Conservation (phyloP, 2,888 invertebrate genomes). For the Trichogramma evanescens region DNA sequence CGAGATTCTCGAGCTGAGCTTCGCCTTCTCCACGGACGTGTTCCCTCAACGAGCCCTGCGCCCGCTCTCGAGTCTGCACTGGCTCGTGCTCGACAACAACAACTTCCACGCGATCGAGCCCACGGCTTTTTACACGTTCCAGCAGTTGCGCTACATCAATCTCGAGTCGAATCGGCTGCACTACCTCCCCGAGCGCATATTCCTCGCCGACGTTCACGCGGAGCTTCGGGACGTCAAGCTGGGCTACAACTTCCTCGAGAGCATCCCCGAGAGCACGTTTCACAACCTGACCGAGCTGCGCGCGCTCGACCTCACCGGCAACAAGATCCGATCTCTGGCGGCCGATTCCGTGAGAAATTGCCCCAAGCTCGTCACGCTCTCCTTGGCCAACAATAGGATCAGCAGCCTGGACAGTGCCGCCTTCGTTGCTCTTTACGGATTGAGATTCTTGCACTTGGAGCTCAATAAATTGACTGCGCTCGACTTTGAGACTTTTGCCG, state of each 20-base stretch:
- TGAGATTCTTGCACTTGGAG: slow-evolving; percentile 74
- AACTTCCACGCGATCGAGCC: slow-evolving; percentile 68
- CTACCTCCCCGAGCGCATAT: slow-evolving; percentile 61
- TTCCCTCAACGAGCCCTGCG: slow-evolving; percentile 71
- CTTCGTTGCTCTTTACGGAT: slow-evolving; percentile 67
- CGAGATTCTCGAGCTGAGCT: slow-evolving; percentile 78
- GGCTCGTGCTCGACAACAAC: slow-evolving; percentile 83
- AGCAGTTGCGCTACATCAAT: slow-evolving; percentile 64
- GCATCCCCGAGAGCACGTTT: slow-evolving; percentile 64
- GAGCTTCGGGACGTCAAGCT: slow-evolving; percentile 72
- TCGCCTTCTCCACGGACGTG: slow-evolving; percentile 72
- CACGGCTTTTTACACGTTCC: slow-evolving; percentile 60
- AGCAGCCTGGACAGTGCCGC: slow-evolving; percentile 65
- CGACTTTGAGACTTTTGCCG: slow-evolving; percentile 38
- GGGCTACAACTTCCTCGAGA: slow-evolving; percentile 72
- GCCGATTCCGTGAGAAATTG: slow-evolving; percentile 70
- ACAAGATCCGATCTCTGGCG: slow-evolving; percentile 62
- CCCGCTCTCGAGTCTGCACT: slow-evolving; percentile 67
- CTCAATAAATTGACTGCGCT: slow-evolving; percentile 68
- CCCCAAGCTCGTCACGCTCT: slow-evolving; percentile 71
- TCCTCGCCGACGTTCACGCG: slow-evolving; percentile 63
- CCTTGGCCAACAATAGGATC: slow-evolving; percentile 76
- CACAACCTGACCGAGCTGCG: slow-evolving; percentile 65
- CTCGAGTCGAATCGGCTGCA: slow-evolving; percentile 76
- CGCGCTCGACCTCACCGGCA: slow-evolving; percentile 71